Conservation (phyloP, 1,140 invertebrate species). For the Antheraea pernyi region DNA sequence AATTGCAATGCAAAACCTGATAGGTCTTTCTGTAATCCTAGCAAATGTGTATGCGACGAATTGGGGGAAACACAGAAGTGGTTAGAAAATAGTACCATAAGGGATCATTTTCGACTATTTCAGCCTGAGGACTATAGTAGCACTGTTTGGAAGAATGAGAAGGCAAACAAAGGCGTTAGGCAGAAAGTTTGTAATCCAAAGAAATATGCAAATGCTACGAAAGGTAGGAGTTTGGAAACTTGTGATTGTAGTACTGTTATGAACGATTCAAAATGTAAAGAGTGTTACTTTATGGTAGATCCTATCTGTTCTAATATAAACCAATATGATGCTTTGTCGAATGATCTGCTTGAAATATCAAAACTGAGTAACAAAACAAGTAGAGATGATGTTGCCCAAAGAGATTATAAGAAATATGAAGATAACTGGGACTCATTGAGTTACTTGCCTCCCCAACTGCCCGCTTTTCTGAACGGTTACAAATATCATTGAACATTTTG, state of each 20-base stretch:
- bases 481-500: not conserved
- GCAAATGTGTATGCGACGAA: constrained; percentile 44
- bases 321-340: constrained; percentile 33
- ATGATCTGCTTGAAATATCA: constrained; percentile 42
- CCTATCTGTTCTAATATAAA: constrained; percentile 35
- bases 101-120: not conserved
- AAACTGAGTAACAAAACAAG: constrained; percentile 23
- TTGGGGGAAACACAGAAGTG: not conserved
- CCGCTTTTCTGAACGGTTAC: constrained; percentile 40
- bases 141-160: not conserved
- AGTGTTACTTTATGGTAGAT: constrained; percentile 28
- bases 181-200: constrained; percentile 21
- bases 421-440: constrained; percentile 42
- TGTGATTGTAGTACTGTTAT: constrained; percentile 25
- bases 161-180: constrained; percentile 19
- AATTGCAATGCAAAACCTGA: constrained; percentile 31
- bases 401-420: constrained; percentile 3
- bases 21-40: constrained; percentile 28
- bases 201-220: not conserved
- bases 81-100: not conserved
- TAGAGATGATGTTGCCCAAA: not conserved
- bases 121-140: not conserved
- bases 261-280: constrained; percentile 18
- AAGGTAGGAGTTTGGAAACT: constrained; percentile 9
- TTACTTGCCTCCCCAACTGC: constrained; percentile 52